Evolutionary conservation across 2,888 invertebrate genomes (phyloP).

Genomic region (Hartigia nigra): DNA sequence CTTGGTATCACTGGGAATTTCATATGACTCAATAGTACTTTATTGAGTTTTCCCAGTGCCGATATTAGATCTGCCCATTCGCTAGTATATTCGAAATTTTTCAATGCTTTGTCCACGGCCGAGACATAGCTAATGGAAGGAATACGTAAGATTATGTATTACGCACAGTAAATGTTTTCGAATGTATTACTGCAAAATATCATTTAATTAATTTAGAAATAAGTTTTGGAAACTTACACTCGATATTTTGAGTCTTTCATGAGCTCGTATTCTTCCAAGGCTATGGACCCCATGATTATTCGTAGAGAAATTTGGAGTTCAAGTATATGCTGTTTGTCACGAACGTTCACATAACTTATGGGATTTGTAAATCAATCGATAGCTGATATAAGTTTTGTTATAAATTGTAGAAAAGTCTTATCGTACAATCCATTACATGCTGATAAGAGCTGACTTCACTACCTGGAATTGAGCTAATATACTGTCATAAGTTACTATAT

Average conservation of each 20-base stretch:
- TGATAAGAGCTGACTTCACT: constrained; percentile 13
- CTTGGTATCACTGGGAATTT: constrained; percentile 89
- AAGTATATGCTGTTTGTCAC: background rate
- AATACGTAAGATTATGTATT: constrained; percentile 12
- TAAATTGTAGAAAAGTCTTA: background rate
- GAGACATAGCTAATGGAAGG: constrained; percentile 71
- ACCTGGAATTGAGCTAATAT: background rate
- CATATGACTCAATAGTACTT: constrained; percentile 83
- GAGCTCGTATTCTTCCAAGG: constrained; percentile 82
- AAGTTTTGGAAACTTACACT: constrained; percentile 67
- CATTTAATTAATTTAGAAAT: background rate
- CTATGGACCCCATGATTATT: constrained; percentile 68
- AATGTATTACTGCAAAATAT: constrained; percentile 7
- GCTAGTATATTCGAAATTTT: constrained; percentile 92
- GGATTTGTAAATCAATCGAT: background rate
- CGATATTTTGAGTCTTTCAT: constrained; percentile 86
- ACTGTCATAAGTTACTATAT: background rate
- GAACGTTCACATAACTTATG: background rate
- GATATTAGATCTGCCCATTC: constrained; percentile 96
- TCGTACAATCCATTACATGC: constrained; percentile 15
- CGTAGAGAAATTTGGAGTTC: background rate
- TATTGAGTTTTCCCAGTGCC: constrained; percentile 88
- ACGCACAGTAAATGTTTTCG: background rate
- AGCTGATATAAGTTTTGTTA: background rate
- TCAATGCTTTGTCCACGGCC: constrained; percentile 87